phyloP scores from a whole-genome alignment of 2,888 invertebrate genomes.

The Agrotis segetum region DNA sequence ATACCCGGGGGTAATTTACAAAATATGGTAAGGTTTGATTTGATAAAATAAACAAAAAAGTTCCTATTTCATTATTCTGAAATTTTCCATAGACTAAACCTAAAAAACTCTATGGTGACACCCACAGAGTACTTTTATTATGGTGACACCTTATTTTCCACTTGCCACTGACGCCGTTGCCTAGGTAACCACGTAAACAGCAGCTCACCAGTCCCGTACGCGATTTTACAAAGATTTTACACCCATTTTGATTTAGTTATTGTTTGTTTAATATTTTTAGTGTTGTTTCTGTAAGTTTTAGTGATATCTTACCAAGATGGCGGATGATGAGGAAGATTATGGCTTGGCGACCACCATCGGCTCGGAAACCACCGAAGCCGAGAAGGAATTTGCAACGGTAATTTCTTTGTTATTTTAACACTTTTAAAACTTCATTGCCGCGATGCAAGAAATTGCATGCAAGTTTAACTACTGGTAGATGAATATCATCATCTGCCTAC shows the following conservation, averaged over 20 bases:
- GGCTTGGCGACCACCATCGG: conserved; percentile 77
- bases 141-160: conserved; percentile 31
- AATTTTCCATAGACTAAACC: background rate
- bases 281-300: conserved; percentile 45
- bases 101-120: conserved; percentile 37
- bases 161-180: conserved; percentile 66
- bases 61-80: background rate
- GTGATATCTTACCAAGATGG: conserved; percentile 62
- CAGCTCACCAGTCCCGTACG: conserved; percentile 51
- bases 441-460: no score
- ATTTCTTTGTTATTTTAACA: conserved; percentile 12
- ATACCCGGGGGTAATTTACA: no score
- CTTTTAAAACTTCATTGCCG: no score
- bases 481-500: background rate
- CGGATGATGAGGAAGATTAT: conserved; percentile 80
- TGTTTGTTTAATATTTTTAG: conserved; percentile 63
- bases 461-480: no score
- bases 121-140: no score
- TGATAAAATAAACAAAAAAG: background rate
- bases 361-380: conserved; percentile 86
- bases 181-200: conserved; percentile 71
- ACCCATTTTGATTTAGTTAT: conserved; percentile 66
- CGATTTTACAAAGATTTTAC: conserved; percentile 65
- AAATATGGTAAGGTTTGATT: no score
- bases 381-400: conserved; percentile 85